phyloP scores from a whole-genome alignment of 2,888 invertebrate species.

The Blastobasis adustella region DNA sequence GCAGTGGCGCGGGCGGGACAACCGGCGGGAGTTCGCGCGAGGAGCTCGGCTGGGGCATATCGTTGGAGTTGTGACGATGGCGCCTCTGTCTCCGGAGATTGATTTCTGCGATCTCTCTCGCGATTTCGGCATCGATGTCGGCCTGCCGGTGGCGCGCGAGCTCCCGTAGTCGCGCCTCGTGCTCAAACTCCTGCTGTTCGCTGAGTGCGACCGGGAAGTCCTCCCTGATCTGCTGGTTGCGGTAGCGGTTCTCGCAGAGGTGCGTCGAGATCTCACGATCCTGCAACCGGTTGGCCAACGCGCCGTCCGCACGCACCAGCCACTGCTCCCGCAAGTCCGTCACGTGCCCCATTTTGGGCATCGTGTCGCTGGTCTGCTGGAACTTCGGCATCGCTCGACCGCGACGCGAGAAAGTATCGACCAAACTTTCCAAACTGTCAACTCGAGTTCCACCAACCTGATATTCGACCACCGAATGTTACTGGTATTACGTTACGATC shows the following conservation, averaged over 20 bases:
- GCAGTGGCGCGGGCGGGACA: conserved; percentile 15
- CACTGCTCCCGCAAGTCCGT: conserved; percentile 66
- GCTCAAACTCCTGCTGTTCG: conserved; percentile 59
- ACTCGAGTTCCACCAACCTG: background rate
- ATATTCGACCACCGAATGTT: too few species aligned
- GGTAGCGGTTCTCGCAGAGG: conserved; percentile 60
- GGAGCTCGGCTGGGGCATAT: conserved; percentile 46
- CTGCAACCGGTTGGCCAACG: conserved; percentile 62
- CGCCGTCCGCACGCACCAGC: conserved; percentile 64
- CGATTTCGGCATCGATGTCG: conserved; percentile 65
- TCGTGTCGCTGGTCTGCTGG: conserved; percentile 57
- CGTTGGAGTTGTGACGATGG: conserved; percentile 27
- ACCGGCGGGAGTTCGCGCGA: conserved; percentile 37
- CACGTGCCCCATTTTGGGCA: conserved; percentile 67
- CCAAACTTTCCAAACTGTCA: conserved; percentile 19
- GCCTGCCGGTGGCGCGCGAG: conserved; percentile 55
- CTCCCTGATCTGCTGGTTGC: conserved; percentile 67
- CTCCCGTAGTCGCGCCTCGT: conserved; percentile 50
- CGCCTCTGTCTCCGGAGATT: conserved; percentile 57
- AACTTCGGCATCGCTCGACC: conserved; percentile 51
- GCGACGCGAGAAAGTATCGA: conserved; percentile 26
- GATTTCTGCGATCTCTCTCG: conserved; percentile 64
- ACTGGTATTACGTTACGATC: conserved; percentile 14
- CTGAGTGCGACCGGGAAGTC: conserved; percentile 64
- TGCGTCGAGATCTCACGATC: conserved; percentile 68